Conservation (phyloP, 2,888 invertebrate species). For the Cistogaster globosa region DNA sequence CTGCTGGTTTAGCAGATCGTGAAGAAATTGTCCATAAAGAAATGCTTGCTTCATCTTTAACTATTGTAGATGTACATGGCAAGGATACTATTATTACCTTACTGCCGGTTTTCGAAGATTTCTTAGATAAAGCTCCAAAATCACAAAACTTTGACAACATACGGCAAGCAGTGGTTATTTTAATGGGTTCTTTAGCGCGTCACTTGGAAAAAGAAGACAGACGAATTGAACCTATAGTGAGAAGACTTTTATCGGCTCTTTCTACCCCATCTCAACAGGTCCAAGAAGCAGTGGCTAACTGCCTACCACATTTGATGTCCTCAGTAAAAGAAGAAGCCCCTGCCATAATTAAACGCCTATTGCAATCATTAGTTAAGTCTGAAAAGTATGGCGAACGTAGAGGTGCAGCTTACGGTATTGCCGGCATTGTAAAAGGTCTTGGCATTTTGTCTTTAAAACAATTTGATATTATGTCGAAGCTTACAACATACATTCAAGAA, state of each 20-base stretch:
- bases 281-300: constrained; percentile 98
- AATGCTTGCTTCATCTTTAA: constrained; percentile 97
- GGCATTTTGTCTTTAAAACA: constrained; percentile 98
- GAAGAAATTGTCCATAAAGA: constrained; percentile 91
- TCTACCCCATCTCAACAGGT: constrained; percentile 99
- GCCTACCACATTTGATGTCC: constrained; percentile 95
- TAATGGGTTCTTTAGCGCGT: constrained; percentile 98
- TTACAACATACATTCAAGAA: constrained; percentile 97
- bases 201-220: constrained; percentile 96
- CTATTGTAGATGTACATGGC: constrained; percentile 95
- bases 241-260: constrained; percentile 93
- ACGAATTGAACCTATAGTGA: constrained; percentile 96
- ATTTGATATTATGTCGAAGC: constrained; percentile 96
- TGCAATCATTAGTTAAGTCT: constrained; percentile 93
- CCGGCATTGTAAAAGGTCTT: constrained; percentile 97
- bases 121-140: constrained; percentile 96
- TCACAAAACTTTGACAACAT: constrained; percentile 95
- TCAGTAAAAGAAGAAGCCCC: constrained; percentile 96
- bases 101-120: constrained; percentile 95
- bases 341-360: constrained; percentile 92
- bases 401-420: constrained; percentile 98
- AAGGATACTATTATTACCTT: constrained; percentile 90
- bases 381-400: constrained; percentile 92
- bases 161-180: constrained; percentile 96
- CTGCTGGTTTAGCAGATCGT: constrained; percentile 93